Evolutionary conservation across 1,140 invertebrate species (phyloP).

Genomic region (Drosophila ohnishii): DNA sequence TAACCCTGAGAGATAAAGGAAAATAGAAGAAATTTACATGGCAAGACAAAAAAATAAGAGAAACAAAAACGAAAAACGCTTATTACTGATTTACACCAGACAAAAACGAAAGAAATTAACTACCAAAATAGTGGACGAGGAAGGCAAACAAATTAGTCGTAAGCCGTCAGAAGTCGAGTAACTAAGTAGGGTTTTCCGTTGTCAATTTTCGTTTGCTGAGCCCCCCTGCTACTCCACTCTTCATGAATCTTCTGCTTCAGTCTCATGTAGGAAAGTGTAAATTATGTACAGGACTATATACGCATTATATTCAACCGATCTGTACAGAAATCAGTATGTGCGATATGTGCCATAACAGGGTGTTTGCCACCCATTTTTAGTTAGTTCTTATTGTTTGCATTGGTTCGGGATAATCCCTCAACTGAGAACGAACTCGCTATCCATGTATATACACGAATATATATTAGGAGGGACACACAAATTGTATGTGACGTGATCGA

Average conservation of each 20-base stretch:
- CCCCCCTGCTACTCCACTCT: constrained; percentile 32
- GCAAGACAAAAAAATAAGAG: constrained; percentile 27
- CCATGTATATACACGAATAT: constrained; percentile 31
- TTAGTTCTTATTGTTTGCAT: constrained; percentile 54
- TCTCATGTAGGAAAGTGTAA: constrained; percentile 56
- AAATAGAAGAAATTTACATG: constrained; percentile 76
- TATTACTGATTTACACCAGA: constrained; percentile 73
- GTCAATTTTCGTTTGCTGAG: constrained; percentile 75
- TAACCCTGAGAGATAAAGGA: constrained; percentile 53
- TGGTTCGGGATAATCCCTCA: constrained; percentile 23
- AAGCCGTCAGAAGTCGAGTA: constrained; percentile 27
- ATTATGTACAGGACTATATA: constrained; percentile 69
- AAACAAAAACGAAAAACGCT: constrained; percentile 74
- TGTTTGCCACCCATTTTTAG: constrained; percentile 15
- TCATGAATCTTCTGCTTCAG: constrained; percentile 18
- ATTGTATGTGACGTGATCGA: constrained; percentile 71
- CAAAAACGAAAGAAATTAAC: constrained; percentile 39
- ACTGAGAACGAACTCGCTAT: constrained; percentile 24
- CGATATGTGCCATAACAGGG: constrained; percentile 75
- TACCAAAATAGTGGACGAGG: constrained; percentile 48
- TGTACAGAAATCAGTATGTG: constrained; percentile 71
- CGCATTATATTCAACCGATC: constrained; percentile 54
- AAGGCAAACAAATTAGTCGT: constrained; percentile 60
- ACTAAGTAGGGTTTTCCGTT: constrained; percentile 24
- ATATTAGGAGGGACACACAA: constrained; percentile 36